phyloP scores from a whole-genome alignment of 2,888 invertebrate genomes.

The Pandemis cinnamomeana region DNA sequence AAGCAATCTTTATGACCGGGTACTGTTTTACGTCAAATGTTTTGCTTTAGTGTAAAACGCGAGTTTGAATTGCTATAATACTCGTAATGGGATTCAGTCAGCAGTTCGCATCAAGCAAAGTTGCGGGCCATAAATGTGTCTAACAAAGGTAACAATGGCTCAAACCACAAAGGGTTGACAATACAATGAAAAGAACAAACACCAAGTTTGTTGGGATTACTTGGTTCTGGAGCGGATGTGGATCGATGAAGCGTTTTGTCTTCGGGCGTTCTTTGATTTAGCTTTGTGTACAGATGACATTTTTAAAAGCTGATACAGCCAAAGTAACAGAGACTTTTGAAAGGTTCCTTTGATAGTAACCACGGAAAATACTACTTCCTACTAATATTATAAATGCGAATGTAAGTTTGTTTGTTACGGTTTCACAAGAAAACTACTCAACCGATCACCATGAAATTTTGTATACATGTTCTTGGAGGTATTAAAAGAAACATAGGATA shows the following conservation, averaged over 20 bases:
- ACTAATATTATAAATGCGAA: too few relatives aligned
- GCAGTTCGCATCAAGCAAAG: constrained; percentile 47
- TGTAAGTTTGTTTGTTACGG: too few relatives aligned
- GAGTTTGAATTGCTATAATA: not conserved
- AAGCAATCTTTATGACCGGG: not conserved
- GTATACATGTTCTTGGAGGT: too few relatives aligned
- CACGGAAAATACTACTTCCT: too few relatives aligned
- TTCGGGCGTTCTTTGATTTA: constrained; percentile 1
- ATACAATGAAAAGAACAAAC: constrained; percentile 68
- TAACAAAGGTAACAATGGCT: constrained; percentile 65
- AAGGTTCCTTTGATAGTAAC: not conserved
- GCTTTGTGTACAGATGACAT: not conserved
- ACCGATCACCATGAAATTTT: too few relatives aligned
- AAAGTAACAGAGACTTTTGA: too few relatives aligned
- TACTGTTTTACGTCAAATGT: not conserved
- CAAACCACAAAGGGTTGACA: constrained; percentile 59
- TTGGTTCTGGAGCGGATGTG: constrained; percentile 47
- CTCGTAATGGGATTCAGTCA: constrained; percentile 4
- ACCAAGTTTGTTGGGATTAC: constrained; percentile 63
- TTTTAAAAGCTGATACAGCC: too few relatives aligned
- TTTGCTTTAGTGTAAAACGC: not conserved
- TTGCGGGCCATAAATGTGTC: constrained; percentile 63
- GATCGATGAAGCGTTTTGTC: constrained; percentile 16
- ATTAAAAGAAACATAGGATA: too few relatives aligned
- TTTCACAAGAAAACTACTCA: too few relatives aligned